Conservation (phyloP, 2,113 vertebrate species). For the Atractosteus spatula region DNA sequence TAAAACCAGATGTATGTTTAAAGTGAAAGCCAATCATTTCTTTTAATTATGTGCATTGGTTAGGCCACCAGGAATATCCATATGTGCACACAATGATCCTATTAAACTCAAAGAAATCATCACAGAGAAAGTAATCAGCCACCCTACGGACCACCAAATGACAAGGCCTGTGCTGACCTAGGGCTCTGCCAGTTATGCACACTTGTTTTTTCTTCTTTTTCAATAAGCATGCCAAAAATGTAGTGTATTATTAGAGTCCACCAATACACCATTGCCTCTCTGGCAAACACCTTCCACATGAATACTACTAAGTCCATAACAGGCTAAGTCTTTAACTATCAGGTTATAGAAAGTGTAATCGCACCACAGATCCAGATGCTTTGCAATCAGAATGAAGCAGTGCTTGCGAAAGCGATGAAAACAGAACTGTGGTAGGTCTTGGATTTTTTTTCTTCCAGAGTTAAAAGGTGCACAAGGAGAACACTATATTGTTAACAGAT, state of each 20-base stretch:
- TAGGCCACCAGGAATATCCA: slow-evolving; percentile 77
- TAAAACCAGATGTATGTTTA: slow-evolving; percentile 83
- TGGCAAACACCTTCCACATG: background rate
- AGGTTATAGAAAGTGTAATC: background rate
- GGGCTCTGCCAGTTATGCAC: slow-evolving; percentile 20
- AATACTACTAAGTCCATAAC: background rate
- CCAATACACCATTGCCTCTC: background rate
- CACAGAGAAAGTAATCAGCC: slow-evolving; percentile 68
- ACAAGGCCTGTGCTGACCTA: slow-evolving; percentile 41
- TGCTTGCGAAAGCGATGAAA: background rate
- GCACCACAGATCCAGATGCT: background rate
- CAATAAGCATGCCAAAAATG: slow-evolving; percentile 28
- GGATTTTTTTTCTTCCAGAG: background rate
- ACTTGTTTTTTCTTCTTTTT: slow-evolving; percentile 27
- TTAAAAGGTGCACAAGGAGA: background rate
- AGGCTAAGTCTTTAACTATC: background rate
- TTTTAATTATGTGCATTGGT: slow-evolving; percentile 77
- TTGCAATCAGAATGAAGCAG: background rate
- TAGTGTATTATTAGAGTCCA: slow-evolving; percentile 20
- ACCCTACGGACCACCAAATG: slow-evolving; percentile 63
- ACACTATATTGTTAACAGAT: background rate
- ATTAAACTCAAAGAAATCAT: slow-evolving; percentile 74
- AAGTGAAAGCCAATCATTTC: slow-evolving; percentile 78
- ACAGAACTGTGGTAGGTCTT: slow-evolving; percentile 1
- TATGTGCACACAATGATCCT: slow-evolving; percentile 70